Base-by-base conservation (phyloP, 2,888 invertebrate genomes). In the Polyommatus icarus region DNA sequence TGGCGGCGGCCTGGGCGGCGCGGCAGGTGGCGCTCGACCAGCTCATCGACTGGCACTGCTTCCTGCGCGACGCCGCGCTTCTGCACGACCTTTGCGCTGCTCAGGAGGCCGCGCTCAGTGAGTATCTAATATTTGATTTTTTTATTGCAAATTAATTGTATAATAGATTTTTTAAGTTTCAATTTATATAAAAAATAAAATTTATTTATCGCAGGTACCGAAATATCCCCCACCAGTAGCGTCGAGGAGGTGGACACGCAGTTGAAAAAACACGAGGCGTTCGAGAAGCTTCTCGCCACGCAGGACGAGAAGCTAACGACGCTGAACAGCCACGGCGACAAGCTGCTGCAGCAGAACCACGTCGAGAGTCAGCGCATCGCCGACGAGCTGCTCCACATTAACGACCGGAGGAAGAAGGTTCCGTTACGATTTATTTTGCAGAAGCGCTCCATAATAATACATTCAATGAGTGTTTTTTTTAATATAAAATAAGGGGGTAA, bases 211-310 rank as follows among this genome's bases (percentile, higher is more conserved):
- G 0, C 89, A 88, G 96, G 96, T 78, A 95, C 95, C 0, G 97
- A 97, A 83, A 96, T 96, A 79, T 96, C 97, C 0, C 95, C 97
- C 67, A 96, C 96, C 0, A 88, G 91, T 85, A 94, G 93, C 82
- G 97, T 97, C 0, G 98, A 99, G 85, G 98, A 98, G 87, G 98
- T 99, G 0, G 97, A 98, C 83, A 97, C 96, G 71, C 96, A 97
- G 85, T 95, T 98, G 40, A 98, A 98, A 92, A 98, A 98, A 86
- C 99, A 99, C 84, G 99, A 98, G 83, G 98, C 98, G 3, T 99
- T 99, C 88, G 98, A 98, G 88, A 98, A 98, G 85, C 93, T 99
- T 0, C 95, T 99, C 8, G 96, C 96, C 18, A 97, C 98, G 0
- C 95, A 95, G 93, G 98, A 98, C 82, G 99, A 99, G 88, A 98